Base-by-base conservation (phyloP, 2,797 vertebrate genomes). In the Gymnothorax javanicus region DNA sequence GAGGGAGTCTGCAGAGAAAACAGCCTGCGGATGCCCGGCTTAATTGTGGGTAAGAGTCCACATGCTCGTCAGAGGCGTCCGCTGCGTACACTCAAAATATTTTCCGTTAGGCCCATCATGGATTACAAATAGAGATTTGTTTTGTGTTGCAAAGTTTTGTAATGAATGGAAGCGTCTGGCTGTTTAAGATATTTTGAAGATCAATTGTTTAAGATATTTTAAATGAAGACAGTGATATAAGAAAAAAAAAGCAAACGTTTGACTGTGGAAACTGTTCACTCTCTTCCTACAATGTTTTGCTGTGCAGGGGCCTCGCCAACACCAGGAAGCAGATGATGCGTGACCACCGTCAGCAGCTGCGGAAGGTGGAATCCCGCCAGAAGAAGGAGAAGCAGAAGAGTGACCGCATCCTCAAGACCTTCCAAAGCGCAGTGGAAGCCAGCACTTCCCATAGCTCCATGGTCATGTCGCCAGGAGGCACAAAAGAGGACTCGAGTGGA, bases 271-370 rank as follows among this genome's bases (percentile, higher is more conserved):
- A 43, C 20, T 17, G 64, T 73, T 15, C 12, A 8, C 81, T 85
- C 67, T 73, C 75, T 11, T 84, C 75, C 27, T 71, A 84, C 71
- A n/a, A 82, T 83, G 59, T 25, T 69, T 64, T 87, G 87, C 71
- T 87, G 71, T 91, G 56, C 91, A 97, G 96, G 93, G 96, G 95
- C 27, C 89, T 97, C 90, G 96, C 96, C 12, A 96, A 97, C 90
- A 97, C 96, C 56, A 94, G 96, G 86, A 97, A 97, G 88, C 96
- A 96, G 92, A 97, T 97, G 97, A 95, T 96, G 94, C 93, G 93
- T 85, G 94, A 97, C 89, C 96, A 97, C 88, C 93, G 96, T 0
- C 94, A 92, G 3, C 95, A 96, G 88, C 91, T 96, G 67, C 94
- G 93, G 43, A 96, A 96, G 91, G 93, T 95, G 20, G 96, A 97